phyloP scores from a whole-genome alignment of 2,888 invertebrate species.

The Rugalucina vietnamica region DNA sequence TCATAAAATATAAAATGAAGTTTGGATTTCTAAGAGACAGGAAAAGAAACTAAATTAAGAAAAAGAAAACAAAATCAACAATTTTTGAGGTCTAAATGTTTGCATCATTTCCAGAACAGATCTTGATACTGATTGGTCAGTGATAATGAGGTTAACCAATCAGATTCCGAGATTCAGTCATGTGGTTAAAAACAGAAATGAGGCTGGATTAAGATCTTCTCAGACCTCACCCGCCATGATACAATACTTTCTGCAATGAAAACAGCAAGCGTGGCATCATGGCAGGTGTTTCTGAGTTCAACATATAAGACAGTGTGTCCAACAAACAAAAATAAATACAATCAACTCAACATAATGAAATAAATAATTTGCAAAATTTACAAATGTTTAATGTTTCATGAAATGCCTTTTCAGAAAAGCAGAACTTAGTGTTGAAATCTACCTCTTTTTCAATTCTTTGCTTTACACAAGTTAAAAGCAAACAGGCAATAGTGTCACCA shows the following conservation, averaged over 20 bases:
- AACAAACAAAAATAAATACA: slow-evolving; percentile 8
- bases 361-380: slow-evolving; percentile 23
- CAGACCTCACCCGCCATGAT: no score
- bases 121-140: background rate
- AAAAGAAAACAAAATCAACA: background rate
- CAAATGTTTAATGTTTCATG: slow-evolving; percentile 9
- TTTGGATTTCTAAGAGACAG: background rate
- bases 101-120: background rate
- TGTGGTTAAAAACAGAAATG: background rate
- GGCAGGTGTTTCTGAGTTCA: no score
- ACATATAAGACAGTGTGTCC: slow-evolving; percentile 9
- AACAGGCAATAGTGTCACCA: no score
- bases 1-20: background rate
- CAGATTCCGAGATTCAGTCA: background rate
- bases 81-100: background rate
- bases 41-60: background rate
- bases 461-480: no score
- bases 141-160: background rate
- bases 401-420: no score
- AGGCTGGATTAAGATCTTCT: background rate
- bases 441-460: no score
- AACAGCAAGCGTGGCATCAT: no score
- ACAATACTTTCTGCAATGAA: no score
- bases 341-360: slow-evolving; percentile 11
- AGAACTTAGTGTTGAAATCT: no score